phyloP scores from a whole-genome alignment of 1,140 invertebrate species.

The Diachasmimorpha longicaudata region DNA sequence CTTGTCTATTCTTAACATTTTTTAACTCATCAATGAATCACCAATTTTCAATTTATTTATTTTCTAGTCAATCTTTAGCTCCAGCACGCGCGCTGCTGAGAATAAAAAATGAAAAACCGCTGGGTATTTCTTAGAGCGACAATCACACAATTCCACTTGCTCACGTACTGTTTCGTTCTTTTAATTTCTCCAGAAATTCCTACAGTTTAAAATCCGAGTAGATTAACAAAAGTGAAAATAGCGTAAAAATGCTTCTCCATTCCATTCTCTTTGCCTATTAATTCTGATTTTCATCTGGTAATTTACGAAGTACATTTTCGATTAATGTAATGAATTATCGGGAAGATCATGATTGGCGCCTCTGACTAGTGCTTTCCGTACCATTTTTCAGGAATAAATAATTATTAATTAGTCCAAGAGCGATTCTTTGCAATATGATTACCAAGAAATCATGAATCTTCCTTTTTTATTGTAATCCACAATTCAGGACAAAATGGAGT shows the following conservation, averaged over 20 bases:
- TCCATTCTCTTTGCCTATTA: not conserved
- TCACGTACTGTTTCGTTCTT: slow-evolving; percentile 32
- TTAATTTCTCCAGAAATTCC: not conserved
- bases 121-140: slow-evolving; percentile 39
- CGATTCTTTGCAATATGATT: too few species aligned
- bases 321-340: not conserved
- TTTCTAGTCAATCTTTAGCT: slow-evolving; percentile 49
- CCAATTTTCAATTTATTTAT: slow-evolving; percentile 36
- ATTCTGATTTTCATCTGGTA: not conserved
- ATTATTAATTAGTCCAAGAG: too few species aligned
- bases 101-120: slow-evolving; percentile 24
- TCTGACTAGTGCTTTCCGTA: too few species aligned
- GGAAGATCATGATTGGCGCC: too few species aligned
- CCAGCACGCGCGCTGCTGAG: slow-evolving; percentile 37
- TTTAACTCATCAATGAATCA: not conserved
- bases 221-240: not conserved
- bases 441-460: too few species aligned
- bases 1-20: not conserved
- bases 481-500: too few species aligned
- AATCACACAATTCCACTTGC: slow-evolving; percentile 40
- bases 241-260: not conserved
- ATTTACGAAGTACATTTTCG: not conserved
- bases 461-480: too few species aligned
- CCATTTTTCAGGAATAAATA: too few species aligned
- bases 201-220: not conserved